A percentile compares a stretch with the other conserved stretches of the same genome.
phyloP scores from a whole-genome alignment of 2,888 invertebrate species.

The Protophormia terraenovae region DNA sequence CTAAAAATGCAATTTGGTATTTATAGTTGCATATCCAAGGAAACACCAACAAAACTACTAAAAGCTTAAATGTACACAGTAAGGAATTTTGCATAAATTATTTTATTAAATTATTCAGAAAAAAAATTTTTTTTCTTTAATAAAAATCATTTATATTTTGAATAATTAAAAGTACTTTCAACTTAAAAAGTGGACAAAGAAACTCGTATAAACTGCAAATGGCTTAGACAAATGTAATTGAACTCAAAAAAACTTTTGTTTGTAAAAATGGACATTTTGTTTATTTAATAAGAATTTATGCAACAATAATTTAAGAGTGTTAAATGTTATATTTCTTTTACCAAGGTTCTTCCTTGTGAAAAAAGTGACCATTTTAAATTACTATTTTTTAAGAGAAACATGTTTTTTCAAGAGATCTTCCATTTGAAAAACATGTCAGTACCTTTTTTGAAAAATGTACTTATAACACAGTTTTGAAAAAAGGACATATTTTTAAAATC shows the following conservation, averaged over 20 bases:
- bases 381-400: no score
- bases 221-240: not conserved
- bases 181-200: not conserved
- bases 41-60: not conserved
- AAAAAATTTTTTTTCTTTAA: not conserved
- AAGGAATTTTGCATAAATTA: not conserved
- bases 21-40: not conserved
- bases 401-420: no score
- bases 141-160: not conserved
- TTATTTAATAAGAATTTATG: not conserved
- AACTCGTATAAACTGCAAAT: not conserved
- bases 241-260: not conserved
- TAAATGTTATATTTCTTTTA: no score
- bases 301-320: not conserved
- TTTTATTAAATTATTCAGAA: not conserved
- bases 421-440: no score
- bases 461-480: no score
- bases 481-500: no score
- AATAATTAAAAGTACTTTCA: not conserved
- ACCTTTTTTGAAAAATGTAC: no score
- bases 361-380: no score
- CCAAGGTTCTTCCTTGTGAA: no score
- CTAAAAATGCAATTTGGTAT: no score
- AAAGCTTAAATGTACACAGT: not conserved
- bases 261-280: not conserved